Percentiles rank a stretch among this genome's conserved stretches.
Conservation (phyloP, 2,113 vertebrate species). For the Hydrolagus affinis region DNA sequence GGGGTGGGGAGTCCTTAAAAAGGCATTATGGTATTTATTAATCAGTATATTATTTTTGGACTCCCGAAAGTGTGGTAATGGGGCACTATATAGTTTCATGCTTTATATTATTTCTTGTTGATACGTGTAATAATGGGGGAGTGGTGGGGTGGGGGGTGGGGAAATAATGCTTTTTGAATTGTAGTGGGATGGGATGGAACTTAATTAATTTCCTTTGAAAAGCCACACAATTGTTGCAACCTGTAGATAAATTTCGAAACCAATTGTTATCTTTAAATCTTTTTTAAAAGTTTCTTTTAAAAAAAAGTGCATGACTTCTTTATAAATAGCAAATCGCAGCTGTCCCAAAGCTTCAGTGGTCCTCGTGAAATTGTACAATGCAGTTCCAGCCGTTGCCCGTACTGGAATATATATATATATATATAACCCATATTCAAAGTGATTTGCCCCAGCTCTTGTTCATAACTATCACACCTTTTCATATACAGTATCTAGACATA, state of each 20-base stretch:
- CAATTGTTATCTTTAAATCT: neutral
- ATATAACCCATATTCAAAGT: too few species aligned
- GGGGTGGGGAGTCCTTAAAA: neutral
- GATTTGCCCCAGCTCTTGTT: too few species aligned
- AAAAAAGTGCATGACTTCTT: too few species aligned
- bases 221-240: neutral
- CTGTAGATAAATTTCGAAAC: neutral
- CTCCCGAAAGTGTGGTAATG: neutral
- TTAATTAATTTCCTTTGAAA: neutral
- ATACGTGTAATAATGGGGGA: too few species aligned
- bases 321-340: too few species aligned
- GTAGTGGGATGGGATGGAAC: neutral
- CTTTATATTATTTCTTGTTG: neutral
- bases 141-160: neutral
- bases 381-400: too few species aligned
- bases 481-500: too few species aligned
- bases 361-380: too few species aligned
- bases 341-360: too few species aligned
- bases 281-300: too few species aligned
- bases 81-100: constrained; percentile 3
- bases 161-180: neutral
- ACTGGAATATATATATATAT: too few species aligned
- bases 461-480: too few species aligned
- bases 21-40: neutral
- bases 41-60: neutral